Evolutionary conservation across 2,113 vertebrate genomes (phyloP).

Genomic region (Callipepla squamata): DNA sequence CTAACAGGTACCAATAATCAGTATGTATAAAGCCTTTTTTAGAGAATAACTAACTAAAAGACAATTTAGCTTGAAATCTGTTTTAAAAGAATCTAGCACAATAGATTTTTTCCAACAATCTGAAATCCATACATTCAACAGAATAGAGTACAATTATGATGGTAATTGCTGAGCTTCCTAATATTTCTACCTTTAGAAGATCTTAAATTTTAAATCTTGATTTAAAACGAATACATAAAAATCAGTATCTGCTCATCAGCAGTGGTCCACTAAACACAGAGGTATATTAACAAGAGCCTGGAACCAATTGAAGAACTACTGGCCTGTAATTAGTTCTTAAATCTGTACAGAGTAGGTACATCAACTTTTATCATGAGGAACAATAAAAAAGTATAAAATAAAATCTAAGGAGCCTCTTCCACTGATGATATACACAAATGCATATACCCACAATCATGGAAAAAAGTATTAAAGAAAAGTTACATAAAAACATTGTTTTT

Average conservation of each 20-base stretch:
- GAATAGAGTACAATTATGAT: not conserved
- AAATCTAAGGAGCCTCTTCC: not conserved
- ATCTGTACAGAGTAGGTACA: not conserved
- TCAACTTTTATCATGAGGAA: accelerated
- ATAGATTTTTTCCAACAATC: not conserved
- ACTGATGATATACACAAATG: not conserved
- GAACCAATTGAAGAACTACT: not conserved
- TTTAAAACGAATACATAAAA: not conserved
- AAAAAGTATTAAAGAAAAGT: not conserved
- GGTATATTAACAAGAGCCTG: not conserved
- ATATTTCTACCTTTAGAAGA: not conserved
- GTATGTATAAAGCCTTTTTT: not conserved
- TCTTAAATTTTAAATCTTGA: not conserved
- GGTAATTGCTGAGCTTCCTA: not conserved
- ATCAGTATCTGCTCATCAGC: not conserved
- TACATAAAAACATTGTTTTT: not conserved
- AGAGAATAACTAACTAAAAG: not conserved
- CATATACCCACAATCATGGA: not conserved
- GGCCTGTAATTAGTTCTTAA: not conserved
- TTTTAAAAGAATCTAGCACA: not conserved
- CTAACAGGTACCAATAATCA: not conserved
- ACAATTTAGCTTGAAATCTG: not conserved
- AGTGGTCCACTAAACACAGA: not conserved
- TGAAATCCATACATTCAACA: not conserved
- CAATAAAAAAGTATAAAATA: not conserved